Base-by-base conservation (phyloP, 2,113 vertebrate species). In the Dromaius novaehollandiae region DNA sequence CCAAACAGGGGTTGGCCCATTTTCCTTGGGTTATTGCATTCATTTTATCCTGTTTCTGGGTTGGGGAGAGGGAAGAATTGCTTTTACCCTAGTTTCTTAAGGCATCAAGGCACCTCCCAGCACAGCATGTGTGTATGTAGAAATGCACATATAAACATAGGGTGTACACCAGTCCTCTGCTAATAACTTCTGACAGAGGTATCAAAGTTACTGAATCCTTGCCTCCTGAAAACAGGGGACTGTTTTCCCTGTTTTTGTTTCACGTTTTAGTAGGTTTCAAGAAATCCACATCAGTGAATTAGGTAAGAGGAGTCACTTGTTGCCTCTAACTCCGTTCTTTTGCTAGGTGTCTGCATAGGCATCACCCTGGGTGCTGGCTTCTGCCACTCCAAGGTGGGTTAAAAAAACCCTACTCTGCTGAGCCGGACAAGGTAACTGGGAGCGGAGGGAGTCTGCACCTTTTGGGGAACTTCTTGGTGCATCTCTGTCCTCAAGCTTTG, bases 191-290 rank as follows among this genome's bases (percentile, higher is more conserved):
- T 50, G 53, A 24, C 48, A 25, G 61, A 38, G 34, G 12, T 32
- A 1, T 3, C 0, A 7, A 71, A 18, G 42, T 7, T 20, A 1
- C 30, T 18, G 7, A 1, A 3, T 8, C 8, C 14, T 32, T 3
- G 9, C 2, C 25, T 56, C 53, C 66, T 68, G 46, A 32, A 32
- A 56, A 40, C 3, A 0, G 55, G 36, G 26, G 12, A 17, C 56
- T 58, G 16, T 58, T 32, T 58, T 58, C 56, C 30, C 30, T 32
- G 8, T 58, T 58, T 32, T 32, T 46, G 44, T 46, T 46, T 58
- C 56, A 1, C 51, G 55, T 36, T 86, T 69, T 56, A 40, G 32
- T 53, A 73, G 21, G 18, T 32, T 92, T 22, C 22, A n/a, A 73
- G 32, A n/a, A 74, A n/a, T 55, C 48, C 34, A 14, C 1, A 0